Percentiles rank a stretch among this genome's conserved stretches.
Evolutionary conservation across 2,113 vertebrate genomes (phyloP).

Genomic region (Bubo scandiacus): DNA sequence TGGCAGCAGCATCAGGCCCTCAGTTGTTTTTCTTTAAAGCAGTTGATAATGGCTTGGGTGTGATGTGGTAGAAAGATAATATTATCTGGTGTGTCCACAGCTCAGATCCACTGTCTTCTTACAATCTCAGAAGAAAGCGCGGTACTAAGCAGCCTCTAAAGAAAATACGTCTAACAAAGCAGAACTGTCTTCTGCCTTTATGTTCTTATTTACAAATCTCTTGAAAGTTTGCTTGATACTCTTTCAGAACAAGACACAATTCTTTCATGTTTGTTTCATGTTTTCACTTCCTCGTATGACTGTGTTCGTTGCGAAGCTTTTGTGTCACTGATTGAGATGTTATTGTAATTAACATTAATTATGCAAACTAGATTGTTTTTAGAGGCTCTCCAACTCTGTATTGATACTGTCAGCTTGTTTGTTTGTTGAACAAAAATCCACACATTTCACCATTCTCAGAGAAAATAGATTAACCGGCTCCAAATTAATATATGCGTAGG

Average conservation of each 20-base stretch:
- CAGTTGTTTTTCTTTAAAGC: constrained; percentile 12
- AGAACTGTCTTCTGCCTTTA: constrained; percentile 1
- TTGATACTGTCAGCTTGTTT: constrained; percentile 55
- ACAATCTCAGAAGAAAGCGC: constrained; percentile 16
- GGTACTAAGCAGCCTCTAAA: background rate
- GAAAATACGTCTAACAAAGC: constrained; percentile 9
- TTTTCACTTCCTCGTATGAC: constrained; percentile 56
- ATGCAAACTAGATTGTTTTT: constrained; percentile 59
- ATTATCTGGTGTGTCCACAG: constrained; percentile 19
- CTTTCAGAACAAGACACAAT: background rate
- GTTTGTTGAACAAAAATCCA: constrained; percentile 42
- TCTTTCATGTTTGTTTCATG: constrained; percentile 45
- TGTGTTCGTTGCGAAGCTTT: constrained; percentile 55
- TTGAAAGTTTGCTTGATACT: constrained; percentile 39
- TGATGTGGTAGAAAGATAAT: constrained; percentile 43
- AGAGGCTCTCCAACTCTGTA: constrained; percentile 40
- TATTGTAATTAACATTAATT: constrained; percentile 70
- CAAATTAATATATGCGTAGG: background rate
- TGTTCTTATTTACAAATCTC: background rate
- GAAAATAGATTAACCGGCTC: background rate
- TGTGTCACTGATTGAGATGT: constrained; percentile 61
- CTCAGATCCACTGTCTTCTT: background rate
- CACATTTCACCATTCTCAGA: background rate
- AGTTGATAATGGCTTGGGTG: constrained; percentile 1
- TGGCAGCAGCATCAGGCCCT: background rate